Conservation (phyloP, 2,113 vertebrate species). For the Phrynocephalus versicolor region DNA sequence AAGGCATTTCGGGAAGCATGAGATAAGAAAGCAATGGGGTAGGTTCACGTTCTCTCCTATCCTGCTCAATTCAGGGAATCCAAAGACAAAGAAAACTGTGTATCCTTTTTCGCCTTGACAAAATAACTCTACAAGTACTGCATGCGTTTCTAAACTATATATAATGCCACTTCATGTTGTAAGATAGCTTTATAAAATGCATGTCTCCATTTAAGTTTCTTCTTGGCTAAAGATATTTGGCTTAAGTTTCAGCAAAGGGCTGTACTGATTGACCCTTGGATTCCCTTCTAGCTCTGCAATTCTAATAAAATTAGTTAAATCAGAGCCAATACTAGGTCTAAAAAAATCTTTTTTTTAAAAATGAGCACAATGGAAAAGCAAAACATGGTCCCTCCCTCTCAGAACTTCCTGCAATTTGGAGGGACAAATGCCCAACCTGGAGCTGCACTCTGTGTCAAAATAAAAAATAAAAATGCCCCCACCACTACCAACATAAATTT, state of each 20-base stretch:
- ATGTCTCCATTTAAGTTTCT: background rate
- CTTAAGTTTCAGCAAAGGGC: background rate
- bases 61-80: no score
- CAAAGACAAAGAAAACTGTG: background rate
- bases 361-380: background rate
- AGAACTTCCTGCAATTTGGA: constrained; percentile 1
- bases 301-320: background rate
- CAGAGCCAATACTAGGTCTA: background rate
- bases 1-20: background rate
- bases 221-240: background rate
- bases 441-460: background rate
- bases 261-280: no score
- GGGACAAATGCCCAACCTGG: background rate
- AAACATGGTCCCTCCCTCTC: background rate
- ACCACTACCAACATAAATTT: background rate
- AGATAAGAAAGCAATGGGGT: background rate
- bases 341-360: background rate
- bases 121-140: no score
- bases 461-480: background rate
- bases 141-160: no score
- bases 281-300: no score
- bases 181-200: background rate
- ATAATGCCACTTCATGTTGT: no score
- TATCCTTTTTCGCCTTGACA: background rate
- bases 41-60: background rate